These are phyloP conservation scores for Actinernus sp. DNA, from an alignment of 92 coral and sea anemone species.

Conservation along the genomic window DNA sequence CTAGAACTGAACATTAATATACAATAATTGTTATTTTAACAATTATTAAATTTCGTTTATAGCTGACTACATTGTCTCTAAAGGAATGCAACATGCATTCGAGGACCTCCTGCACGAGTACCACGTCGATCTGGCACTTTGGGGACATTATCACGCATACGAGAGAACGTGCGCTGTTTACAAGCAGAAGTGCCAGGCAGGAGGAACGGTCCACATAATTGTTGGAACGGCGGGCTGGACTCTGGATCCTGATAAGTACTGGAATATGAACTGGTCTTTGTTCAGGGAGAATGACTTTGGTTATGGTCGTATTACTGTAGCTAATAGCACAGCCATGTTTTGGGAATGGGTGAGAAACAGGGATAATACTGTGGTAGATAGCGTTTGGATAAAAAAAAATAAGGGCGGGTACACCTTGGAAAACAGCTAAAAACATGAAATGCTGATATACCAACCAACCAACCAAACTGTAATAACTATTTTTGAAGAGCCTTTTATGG, in stretches of 20 bases:
- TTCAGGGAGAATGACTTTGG: constrained; percentile 34
- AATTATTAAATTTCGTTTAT: too few relatives aligned
- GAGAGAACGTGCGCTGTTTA: constrained; percentile 70
- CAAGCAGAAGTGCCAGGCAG: constrained; percentile 36
- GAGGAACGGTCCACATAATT: constrained; percentile 43
- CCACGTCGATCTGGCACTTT: constrained; percentile 59
- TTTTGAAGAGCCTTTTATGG: too few relatives aligned
- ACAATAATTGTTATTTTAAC: too few relatives aligned
- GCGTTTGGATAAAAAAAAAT: constrained; percentile 51
- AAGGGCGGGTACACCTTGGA: too few relatives aligned
- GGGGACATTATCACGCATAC: constrained; percentile 67
- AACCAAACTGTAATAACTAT: too few relatives aligned
- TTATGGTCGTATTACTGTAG: constrained; percentile 48
- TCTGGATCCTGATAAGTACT: constrained; percentile 16
- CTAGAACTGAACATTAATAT: too few relatives aligned
- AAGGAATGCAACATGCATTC: constrained; percentile 53
- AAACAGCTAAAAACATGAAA: too few relatives aligned
- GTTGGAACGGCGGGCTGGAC: constrained; percentile 53
- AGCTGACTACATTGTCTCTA: constrained; percentile 70
- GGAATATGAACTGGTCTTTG: constrained; percentile 28
- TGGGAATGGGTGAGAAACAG: constrained; percentile 56
- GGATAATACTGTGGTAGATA: constrained; percentile 37
- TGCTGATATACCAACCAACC: too few relatives aligned
- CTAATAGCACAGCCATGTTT: constrained; percentile 45
- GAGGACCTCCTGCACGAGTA: constrained; percentile 56